Evolutionary conservation across 2,113 vertebrate species (phyloP).

Genomic region (Macrotis lagotis): DNA sequence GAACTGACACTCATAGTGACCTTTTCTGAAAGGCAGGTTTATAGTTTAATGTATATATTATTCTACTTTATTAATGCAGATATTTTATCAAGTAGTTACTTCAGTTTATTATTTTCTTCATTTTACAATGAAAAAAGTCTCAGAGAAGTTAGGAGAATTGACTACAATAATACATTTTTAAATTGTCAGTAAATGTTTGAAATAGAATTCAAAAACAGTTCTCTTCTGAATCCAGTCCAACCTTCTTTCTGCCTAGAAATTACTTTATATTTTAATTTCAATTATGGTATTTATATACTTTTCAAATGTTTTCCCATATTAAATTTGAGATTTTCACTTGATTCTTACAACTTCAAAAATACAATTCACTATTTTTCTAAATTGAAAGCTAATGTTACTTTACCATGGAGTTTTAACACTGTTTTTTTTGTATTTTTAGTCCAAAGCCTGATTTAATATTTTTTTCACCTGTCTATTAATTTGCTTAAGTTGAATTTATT

Average conservation of each 20-base stretch:
- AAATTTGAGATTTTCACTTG: too few relatives aligned
- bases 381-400: conserved; percentile 27
- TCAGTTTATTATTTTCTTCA: not conserved
- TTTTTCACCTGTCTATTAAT: not conserved
- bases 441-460: not conserved
- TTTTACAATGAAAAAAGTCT: not conserved
- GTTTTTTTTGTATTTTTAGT: not conserved
- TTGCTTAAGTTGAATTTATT: conserved; percentile 19
- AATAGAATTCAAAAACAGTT: not conserved
- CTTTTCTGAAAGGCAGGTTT: not conserved
- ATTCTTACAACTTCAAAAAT: conserved; percentile 39
- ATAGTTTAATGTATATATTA: not conserved
- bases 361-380: conserved; percentile 50
- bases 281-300: conserved; percentile 5
- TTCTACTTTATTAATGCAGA: not conserved
- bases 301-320: conserved; percentile 46
- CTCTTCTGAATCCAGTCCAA: not conserved
- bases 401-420: conserved; percentile 51
- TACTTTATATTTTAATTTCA: conserved; percentile 10
- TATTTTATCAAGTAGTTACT: not conserved
- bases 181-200: not conserved
- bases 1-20: not conserved
- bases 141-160: not conserved
- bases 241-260: not conserved
- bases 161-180: not conserved